A percentile compares a stretch with the other conserved stretches of the same genome.
These are phyloP conservation scores for Masnerella sp. DNA, from an alignment of 2,888 invertebrate genomes.

Conservation along the genomic window DNA sequence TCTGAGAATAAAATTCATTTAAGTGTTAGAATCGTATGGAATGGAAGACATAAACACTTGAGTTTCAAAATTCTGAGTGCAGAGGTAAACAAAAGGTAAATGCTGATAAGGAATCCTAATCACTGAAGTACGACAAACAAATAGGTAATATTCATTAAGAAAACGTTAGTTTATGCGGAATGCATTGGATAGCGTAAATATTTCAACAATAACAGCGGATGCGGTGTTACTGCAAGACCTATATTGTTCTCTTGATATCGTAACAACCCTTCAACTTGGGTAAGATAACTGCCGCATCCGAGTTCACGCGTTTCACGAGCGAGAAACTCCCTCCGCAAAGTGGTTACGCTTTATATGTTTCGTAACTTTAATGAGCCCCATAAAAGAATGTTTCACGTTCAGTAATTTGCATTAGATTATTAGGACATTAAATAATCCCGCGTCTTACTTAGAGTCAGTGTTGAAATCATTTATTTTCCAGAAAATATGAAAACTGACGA, in stretches of 20 bases:
- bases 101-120: too few relatives aligned
- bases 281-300: slow-evolving; percentile 62
- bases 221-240: slow-evolving; percentile 44
- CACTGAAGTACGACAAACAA: too few relatives aligned
- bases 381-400: slow-evolving; percentile 35
- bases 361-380: slow-evolving; percentile 44
- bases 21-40: too few relatives aligned
- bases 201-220: slow-evolving; percentile 26
- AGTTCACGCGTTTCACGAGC: slow-evolving; percentile 42
- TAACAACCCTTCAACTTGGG: slow-evolving; percentile 60
- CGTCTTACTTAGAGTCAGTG: too few relatives aligned
- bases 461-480: too few relatives aligned
- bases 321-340: slow-evolving; percentile 39
- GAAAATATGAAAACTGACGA: too few relatives aligned
- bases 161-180: neutral
- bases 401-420: slow-evolving; percentile 28
- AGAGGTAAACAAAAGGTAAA: too few relatives aligned
- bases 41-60: too few relatives aligned
- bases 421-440: neutral
- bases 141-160: too few relatives aligned
- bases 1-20: too few relatives aligned
- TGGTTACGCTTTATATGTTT: slow-evolving; percentile 47
- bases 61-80: too few relatives aligned
- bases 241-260: slow-evolving; percentile 57
- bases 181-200: slow-evolving; percentile 7